Evolutionary conservation across 2,888 invertebrate genomes (phyloP).

Genomic region (Drosophila aldrichi): DNA sequence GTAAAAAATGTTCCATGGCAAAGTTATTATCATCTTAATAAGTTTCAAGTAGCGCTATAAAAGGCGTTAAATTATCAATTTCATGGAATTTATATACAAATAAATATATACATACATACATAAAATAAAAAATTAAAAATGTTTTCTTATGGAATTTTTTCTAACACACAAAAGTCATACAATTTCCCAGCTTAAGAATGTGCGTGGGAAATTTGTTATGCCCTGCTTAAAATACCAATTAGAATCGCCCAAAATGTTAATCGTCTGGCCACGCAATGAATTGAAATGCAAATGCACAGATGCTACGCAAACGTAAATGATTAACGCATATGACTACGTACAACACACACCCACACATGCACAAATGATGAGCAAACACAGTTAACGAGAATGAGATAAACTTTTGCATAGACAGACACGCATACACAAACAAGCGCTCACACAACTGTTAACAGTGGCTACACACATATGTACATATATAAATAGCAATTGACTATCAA

Average conservation of each 20-base stretch:
- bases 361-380: constrained; percentile 52
- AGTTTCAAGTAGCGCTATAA: background rate
- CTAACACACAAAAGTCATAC: background rate
- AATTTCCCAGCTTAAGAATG: background rate
- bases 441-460: constrained; percentile 34
- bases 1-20: constrained; percentile 11
- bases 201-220: constrained; percentile 12
- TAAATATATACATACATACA: background rate
- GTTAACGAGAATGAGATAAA: constrained; percentile 50
- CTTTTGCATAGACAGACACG: constrained; percentile 5
- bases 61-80: background rate
- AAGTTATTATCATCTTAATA: constrained; percentile 3
- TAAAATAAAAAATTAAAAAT: background rate
- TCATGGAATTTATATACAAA: background rate
- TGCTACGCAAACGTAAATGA: constrained; percentile 34
- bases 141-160: background rate
- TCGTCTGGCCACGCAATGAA: background rate
- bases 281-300: constrained; percentile 35
- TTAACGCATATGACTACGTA: constrained; percentile 48
- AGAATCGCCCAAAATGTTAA: background rate
- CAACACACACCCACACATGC: background rate
- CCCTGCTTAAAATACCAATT: background rate
- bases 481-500: constrained; percentile 6
- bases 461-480: background rate
- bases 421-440: background rate